phyloP scores from a whole-genome alignment of 2,888 invertebrate species.

The Kryphioiulus occultus region DNA sequence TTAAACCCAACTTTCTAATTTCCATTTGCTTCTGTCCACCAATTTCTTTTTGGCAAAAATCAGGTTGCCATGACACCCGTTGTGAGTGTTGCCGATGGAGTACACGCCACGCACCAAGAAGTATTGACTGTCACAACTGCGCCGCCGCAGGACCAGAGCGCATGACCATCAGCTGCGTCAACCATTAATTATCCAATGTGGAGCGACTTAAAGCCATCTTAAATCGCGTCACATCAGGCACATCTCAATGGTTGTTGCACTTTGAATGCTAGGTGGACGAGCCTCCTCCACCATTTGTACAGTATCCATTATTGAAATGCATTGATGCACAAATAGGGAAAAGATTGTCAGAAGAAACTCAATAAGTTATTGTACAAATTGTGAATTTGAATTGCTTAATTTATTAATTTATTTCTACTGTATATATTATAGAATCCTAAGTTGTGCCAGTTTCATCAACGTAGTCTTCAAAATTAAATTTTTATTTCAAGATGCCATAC shows the following conservation, averaged over 20 bases:
- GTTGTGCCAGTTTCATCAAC: neutral
- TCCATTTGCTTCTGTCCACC: conserved; percentile 18
- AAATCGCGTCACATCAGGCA: neutral
- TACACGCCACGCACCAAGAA: conserved; percentile 28
- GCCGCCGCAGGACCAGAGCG: conserved; percentile 35
- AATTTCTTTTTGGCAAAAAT: neutral
- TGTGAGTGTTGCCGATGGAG: conserved; percentile 25
- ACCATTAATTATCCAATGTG: conserved; percentile 21
- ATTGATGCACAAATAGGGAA: neutral
- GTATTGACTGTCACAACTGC: conserved; percentile 35
- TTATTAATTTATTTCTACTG: neutral
- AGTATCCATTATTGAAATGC: neutral
- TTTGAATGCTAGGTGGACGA: neutral
- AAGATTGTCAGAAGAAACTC: neutral
- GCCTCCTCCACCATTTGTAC: neutral
- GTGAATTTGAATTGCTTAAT: neutral
- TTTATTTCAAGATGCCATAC: neutral
- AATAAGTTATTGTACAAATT: neutral
- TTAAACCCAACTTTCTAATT: neutral
- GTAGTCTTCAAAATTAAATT: neutral
- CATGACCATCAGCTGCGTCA: conserved; percentile 26
- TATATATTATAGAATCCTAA: conserved; percentile 3
- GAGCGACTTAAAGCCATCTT: conserved; percentile 31
- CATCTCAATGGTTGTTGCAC: conserved; percentile 12
- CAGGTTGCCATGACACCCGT: conserved; percentile 41